Evolutionary conservation across 2,113 vertebrate species (phyloP).

Genomic region (Turdus rufiventris): DNA sequence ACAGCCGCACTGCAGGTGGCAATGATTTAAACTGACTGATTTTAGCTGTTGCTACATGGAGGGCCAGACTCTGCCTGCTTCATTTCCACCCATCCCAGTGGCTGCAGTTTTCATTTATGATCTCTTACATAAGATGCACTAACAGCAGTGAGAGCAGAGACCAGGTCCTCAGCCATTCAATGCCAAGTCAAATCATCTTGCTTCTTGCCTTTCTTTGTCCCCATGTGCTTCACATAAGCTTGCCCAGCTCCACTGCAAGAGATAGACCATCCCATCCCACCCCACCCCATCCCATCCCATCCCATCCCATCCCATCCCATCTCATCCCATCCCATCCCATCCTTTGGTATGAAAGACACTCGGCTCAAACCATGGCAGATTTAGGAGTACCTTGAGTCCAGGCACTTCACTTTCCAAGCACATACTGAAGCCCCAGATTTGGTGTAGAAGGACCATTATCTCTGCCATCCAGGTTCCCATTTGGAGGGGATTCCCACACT

Average conservation of each 20-base stretch:
- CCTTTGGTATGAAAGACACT: neutral
- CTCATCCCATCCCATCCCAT: neutral
- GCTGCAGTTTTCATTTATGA: neutral
- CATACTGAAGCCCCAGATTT: neutral
- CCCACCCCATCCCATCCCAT: neutral
- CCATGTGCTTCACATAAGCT: fast-evolving
- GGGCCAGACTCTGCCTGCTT: neutral
- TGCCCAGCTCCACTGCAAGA: neutral
- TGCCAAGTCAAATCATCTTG: neutral
- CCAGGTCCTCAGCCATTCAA: neutral
- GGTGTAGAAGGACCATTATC: neutral
- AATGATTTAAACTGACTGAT: neutral
- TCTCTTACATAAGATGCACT: neutral
- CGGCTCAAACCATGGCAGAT: neutral
- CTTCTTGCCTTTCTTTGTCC: neutral
- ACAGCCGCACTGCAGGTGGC: neutral
- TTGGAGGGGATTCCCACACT: neutral
- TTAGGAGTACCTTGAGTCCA: neutral
- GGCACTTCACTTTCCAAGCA: neutral
- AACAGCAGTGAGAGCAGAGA: neutral
- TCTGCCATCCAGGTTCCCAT: neutral
- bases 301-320: neutral
- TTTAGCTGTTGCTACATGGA: neutral
- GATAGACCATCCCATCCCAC: neutral
- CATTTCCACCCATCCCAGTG: neutral